A percentile compares a stretch with the other conserved stretches of the same genome.
Conservation (phyloP, 2,888 invertebrate species). For the Diabrotica balteata region DNA sequence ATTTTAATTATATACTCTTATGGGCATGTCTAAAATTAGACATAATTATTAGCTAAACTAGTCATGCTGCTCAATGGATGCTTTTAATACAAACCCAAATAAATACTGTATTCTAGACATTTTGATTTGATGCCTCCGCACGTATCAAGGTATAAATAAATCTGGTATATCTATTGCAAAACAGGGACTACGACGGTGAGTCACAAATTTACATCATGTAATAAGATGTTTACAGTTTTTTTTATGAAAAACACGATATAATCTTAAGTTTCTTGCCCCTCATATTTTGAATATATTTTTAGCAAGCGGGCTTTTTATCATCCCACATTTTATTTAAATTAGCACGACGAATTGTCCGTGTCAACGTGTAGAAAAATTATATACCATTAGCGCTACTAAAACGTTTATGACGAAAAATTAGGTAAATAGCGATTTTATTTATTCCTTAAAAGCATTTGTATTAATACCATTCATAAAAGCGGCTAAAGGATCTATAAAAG, state of each 20-base stretch:
- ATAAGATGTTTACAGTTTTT: slow-evolving; percentile 7
- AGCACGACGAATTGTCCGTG: not conserved
- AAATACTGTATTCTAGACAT: too few species aligned
- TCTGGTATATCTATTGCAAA: not conserved
- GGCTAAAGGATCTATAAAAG: too few species aligned
- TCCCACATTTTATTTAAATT: slow-evolving; percentile 12
- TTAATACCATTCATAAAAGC: too few species aligned
- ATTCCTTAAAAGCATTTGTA: not conserved
- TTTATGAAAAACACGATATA: slow-evolving; percentile 11
- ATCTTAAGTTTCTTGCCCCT: slow-evolving; percentile 8
- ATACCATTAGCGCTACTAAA: not conserved
- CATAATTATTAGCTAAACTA: too few species aligned
- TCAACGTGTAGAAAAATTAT: not conserved
- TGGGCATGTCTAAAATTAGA: too few species aligned
- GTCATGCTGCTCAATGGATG: too few species aligned
- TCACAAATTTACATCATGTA: slow-evolving; percentile 8
- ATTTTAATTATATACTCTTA: too few species aligned
- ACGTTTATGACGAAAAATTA: not conserved
- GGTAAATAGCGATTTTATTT: not conserved
- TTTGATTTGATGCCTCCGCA: not conserved
- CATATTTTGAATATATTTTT: slow-evolving; percentile 8
- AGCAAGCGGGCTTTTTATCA: not conserved
- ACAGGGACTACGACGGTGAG: slow-evolving; percentile 6
- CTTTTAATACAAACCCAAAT: too few species aligned
- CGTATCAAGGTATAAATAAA: slow-evolving; percentile 7